Conservation (phyloP, 2,113 vertebrate genomes). For the Colossoma macropomum region DNA sequence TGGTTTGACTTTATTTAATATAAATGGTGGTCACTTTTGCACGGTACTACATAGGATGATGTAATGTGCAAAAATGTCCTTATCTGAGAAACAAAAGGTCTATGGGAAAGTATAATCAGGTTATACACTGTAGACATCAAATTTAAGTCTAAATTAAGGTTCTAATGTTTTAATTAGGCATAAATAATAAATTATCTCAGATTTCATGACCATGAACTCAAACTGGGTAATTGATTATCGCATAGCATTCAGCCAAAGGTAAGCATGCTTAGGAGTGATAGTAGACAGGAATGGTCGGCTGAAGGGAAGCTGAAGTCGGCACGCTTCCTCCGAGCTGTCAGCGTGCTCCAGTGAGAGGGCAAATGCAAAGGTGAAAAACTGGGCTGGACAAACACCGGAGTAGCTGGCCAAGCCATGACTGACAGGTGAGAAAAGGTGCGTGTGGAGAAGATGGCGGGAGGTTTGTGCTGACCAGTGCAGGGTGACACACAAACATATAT, state of each 20-base stretch:
- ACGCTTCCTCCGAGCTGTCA: slow-evolving; percentile 4
- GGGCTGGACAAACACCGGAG: neutral
- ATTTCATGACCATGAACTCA: neutral
- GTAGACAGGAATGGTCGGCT: neutral
- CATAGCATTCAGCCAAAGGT: slow-evolving; percentile 8
- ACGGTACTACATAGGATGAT: no score
- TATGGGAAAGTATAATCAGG: neutral
- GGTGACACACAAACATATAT: neutral
- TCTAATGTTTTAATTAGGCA: neutral
- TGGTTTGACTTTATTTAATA: neutral
- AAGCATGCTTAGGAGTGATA: slow-evolving; percentile 7
- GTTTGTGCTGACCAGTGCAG: neutral
- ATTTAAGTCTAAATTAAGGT: neutral
- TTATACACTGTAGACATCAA: neutral
- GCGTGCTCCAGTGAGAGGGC: neutral
- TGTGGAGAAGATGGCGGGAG: neutral
- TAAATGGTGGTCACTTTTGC: no score
- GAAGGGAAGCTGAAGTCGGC: neutral
- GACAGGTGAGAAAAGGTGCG: neutral
- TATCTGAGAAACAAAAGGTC: no score
- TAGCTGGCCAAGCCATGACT: neutral
- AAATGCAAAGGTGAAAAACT: neutral
- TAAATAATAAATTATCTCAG: neutral
- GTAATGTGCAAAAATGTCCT: no score
- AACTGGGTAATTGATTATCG: slow-evolving; percentile 10